Conservation (phyloP, 2,113 vertebrate species). For the Blennius ocellaris region DNA sequence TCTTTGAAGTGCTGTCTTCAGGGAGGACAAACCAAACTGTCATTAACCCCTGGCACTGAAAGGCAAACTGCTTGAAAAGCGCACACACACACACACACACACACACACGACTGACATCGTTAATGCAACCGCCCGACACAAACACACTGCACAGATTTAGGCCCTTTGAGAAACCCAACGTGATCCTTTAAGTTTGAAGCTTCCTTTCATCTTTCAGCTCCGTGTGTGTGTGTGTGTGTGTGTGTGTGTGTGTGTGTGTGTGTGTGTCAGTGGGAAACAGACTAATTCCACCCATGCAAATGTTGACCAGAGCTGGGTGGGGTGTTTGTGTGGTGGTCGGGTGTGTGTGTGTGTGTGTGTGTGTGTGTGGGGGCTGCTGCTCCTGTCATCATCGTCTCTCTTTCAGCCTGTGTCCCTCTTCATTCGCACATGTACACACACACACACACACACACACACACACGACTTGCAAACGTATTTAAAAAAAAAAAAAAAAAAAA, state of each 20-base stretch:
- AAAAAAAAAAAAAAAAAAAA: too few species aligned
- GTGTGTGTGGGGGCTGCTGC: conserved; percentile 55
- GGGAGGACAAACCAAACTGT: too few species aligned
- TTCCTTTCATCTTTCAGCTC: conserved; percentile 36
- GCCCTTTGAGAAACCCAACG: conserved; percentile 35
- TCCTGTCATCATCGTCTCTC: conserved; percentile 61
- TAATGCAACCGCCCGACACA: conserved; percentile 2
- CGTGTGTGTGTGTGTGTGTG: conserved; percentile 44
- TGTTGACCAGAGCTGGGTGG: conserved; percentile 76
- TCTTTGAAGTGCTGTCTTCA: too few species aligned
- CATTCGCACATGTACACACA: conserved; percentile 10
- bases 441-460: conserved; percentile 12
- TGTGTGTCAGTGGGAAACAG: conserved; percentile 52
- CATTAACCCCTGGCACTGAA: too few species aligned
- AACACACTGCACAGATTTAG: conserved; percentile 42
- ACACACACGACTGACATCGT: background rate
- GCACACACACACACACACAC: background rate
- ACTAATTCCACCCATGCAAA: conserved; percentile 75
- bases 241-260: conserved; percentile 43
- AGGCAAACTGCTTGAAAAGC: too few species aligned
- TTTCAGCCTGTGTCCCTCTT: conserved; percentile 25
- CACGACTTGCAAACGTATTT: background rate
- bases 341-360: too few species aligned
- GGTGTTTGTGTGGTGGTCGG: conserved; percentile 66
- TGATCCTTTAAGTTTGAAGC: conserved; percentile 47